Evolutionary conservation across 1,140 invertebrate species (phyloP).

Genomic region (Monochamus saltuarius): DNA sequence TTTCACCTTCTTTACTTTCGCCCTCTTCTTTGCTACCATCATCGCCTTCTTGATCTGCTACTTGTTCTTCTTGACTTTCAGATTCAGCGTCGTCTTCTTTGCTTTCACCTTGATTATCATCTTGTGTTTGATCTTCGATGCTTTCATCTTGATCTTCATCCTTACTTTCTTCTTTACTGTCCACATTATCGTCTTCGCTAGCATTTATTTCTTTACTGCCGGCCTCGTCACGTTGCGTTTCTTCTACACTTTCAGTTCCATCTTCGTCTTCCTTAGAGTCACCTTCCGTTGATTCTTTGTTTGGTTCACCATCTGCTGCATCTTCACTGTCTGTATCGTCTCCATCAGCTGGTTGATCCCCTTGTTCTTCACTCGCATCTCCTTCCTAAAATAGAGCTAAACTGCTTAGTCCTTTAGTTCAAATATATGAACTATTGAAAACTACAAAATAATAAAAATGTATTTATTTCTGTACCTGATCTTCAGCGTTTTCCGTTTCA

Average conservation of each 20-base stretch:
- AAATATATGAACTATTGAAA: not conserved
- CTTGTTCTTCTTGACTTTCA: constrained; percentile 38
- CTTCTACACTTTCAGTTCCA: constrained; percentile 18
- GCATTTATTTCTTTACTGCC: constrained; percentile 30
- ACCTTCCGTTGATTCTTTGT: not conserved
- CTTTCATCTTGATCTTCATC: constrained; percentile 26
- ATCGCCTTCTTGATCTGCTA: constrained; percentile 21
- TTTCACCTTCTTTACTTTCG: constrained; percentile 13
- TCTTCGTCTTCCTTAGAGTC: constrained; percentile 31
- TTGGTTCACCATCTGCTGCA: constrained; percentile 10
- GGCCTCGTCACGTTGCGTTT: not conserved
- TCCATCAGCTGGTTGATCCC: not conserved
- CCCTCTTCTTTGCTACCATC: constrained; percentile 21
- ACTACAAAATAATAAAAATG: not conserved
- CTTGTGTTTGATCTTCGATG: constrained; percentile 15
- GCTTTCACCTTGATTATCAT: constrained; percentile 15
- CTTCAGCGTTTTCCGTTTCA: constrained; percentile 31
- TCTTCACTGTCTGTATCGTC: constrained; percentile 11
- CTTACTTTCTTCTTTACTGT: constrained; percentile 26
- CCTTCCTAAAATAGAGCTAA: constrained; percentile 7
- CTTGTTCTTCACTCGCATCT: constrained; percentile 10
- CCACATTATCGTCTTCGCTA: constrained; percentile 1
- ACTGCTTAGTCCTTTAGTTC: not conserved
- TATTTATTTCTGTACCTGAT: constrained; percentile 20
- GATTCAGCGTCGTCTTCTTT: constrained; percentile 19